Conservation (phyloP, 2,797 vertebrate genomes). For the Pangasius djambal region DNA sequence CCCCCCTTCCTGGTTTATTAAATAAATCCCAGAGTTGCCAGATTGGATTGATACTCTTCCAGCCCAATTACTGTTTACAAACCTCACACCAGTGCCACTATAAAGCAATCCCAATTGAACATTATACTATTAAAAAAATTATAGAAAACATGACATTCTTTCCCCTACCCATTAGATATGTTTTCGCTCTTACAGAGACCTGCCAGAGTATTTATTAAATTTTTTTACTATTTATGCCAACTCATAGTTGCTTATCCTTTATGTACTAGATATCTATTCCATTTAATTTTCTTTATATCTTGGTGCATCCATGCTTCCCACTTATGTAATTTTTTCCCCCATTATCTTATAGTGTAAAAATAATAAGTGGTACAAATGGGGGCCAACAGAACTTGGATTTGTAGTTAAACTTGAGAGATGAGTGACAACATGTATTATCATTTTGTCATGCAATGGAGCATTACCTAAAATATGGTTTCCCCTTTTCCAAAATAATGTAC, state of each 20-base stretch:
- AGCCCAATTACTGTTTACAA: slow-evolving; percentile 8
- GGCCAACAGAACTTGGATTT: not conserved
- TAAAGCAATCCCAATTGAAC: not conserved
- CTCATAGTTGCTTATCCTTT: not conserved
- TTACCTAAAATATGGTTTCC: not conserved
- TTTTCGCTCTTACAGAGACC: not conserved
- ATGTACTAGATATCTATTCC: not conserved
- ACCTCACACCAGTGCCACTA: not conserved
- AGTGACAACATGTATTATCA: too few species aligned
- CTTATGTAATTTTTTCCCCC: not conserved
- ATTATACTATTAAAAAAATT: not conserved
- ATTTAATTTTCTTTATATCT: not conserved
- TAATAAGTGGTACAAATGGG: not conserved
- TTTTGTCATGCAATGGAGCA: not conserved
- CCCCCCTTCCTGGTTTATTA: slow-evolving; percentile 12
- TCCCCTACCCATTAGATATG: not conserved
- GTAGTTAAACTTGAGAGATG: not conserved
- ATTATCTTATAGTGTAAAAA: not conserved
- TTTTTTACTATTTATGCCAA: not conserved
- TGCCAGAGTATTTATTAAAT: not conserved
- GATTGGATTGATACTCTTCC: slow-evolving; percentile 7
- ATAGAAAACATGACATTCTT: not conserved
- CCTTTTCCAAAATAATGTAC: not conserved
- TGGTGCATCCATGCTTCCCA: not conserved
- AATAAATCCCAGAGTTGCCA: slow-evolving; percentile 19